phyloP scores from a whole-genome alignment of 2,888 invertebrate genomes.

The Epiblema foenella region DNA sequence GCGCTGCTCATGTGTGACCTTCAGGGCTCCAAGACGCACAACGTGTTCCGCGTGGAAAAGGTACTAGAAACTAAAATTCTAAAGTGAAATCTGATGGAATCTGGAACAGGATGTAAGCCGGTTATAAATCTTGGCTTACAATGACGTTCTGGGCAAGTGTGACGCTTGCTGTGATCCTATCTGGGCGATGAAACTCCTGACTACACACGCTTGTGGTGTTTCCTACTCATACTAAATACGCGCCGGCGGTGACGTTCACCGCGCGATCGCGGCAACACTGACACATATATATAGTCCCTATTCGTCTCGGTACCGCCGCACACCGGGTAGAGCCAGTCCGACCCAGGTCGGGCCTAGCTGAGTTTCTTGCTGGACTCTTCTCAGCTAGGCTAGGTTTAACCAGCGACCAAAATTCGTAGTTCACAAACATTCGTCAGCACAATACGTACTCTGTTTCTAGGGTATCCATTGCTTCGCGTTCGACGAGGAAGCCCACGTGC shows the following conservation, averaged over 20 bases:
- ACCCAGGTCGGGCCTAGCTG: too few species aligned
- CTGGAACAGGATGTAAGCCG: background rate
- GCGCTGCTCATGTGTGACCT: conserved; percentile 87
- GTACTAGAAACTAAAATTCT: conserved; percentile 49
- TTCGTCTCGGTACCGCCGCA: too few species aligned
- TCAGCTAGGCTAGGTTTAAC: too few species aligned
- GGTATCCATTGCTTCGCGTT: conserved; percentile 87
- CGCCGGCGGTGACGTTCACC: too few species aligned
- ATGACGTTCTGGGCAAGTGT: background rate
- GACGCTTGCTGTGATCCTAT: background rate
- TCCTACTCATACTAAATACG: too few species aligned
- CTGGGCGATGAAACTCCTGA: background rate
- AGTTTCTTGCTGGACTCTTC: too few species aligned
- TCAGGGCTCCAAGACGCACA: conserved; percentile 81
- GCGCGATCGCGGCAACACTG: too few species aligned
- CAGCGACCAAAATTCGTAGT: too few species aligned
- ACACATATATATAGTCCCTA: too few species aligned
- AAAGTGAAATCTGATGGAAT: background rate
- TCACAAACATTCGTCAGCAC: too few species aligned
- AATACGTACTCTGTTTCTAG: conserved; percentile 54
- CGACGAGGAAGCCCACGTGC: conserved; percentile 83
- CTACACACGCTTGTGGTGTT: too few species aligned
- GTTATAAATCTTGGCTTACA: background rate
- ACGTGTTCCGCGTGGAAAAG: conserved; percentile 85
- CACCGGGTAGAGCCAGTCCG: too few species aligned